Base-by-base conservation (phyloP, 2,113 vertebrate species). In the Platichthys stellatus region DNA sequence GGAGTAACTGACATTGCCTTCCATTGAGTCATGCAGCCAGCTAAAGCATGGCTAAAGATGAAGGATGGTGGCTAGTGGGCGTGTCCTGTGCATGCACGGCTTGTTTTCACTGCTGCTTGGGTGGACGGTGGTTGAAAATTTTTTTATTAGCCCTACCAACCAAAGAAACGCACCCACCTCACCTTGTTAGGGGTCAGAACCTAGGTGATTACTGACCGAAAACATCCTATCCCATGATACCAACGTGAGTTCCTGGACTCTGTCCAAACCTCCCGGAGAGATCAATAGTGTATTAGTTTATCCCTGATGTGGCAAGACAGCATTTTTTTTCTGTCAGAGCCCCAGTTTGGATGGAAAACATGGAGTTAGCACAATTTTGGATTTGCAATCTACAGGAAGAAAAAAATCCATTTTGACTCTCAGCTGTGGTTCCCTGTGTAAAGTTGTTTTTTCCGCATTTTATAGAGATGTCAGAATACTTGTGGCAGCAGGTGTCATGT, bases 221-320 rank as follows among this genome's bases (percentile, higher is more conserved):
- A 82, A 62, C 73, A 62, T 45, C 72, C 76, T 28, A 76, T 74
- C 63, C 26, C 69, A 66, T 63, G 60, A 71, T 81, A 40, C 49
- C 69, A 69, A 69, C 62, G 24, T 15, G 49, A 75, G 72, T 49
- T 56, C 74, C 66, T 69, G 66, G 76, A 62, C 60, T 72, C 69
- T 31, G 35, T 78, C 47, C 78, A 81, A 28, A 45, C 64, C 54
- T 68, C 31, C 64, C 65, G 14, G 21, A 45, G 58, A 76, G 81
- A 90, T 91, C 85, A 83, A 88, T 85, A 85, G 20, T 69, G 65
- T 75, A 78, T 88, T 74, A 76, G 80, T 76, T 83, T 80, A 80
- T 76, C 69, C 66, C 73, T 51, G 35, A 85, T 81, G 84, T 89
- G 88, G 66, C 76, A 68, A 85, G 69, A 54, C 77, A 78, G 83